These are phyloP conservation scores for Ochotona curzoniae DNA, from an alignment of 2,113 vertebrate genomes.

Conservation along the genomic window DNA sequence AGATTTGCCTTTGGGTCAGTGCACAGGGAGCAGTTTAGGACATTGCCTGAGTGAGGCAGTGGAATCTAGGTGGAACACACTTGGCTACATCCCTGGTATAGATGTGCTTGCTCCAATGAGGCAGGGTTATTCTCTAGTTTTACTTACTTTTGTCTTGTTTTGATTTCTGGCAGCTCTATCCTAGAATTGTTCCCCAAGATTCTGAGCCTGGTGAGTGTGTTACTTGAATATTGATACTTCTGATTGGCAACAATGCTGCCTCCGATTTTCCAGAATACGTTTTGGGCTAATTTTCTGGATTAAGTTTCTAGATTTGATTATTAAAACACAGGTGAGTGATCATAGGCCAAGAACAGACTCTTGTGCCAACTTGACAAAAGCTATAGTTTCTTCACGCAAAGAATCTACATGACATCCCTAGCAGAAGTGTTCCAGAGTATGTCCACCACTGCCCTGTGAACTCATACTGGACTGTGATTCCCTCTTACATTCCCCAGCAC, in stretches of 20 bases:
- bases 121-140: background rate
- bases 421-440: background rate
- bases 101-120: background rate
- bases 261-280: background rate
- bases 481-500: slow-evolving; percentile 83
- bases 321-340: background rate
- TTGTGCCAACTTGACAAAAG: background rate
- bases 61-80: background rate
- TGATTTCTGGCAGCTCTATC: slow-evolving; percentile 56
- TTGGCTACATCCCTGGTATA: background rate
- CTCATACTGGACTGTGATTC: background rate
- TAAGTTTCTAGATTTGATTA: background rate
- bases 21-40: background rate
- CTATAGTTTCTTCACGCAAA: background rate
- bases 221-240: background rate
- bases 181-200: slow-evolving; percentile 60
- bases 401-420: background rate
- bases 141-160: slow-evolving; percentile 23
- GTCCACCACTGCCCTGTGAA: background rate
- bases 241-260: background rate
- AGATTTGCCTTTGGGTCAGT: background rate
- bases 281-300: background rate
- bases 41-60: background rate
- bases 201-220: slow-evolving; percentile 34
- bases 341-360: background rate